Base-by-base conservation (phyloP, 2,888 invertebrate genomes). In the Synergus umbraculus region DNA sequence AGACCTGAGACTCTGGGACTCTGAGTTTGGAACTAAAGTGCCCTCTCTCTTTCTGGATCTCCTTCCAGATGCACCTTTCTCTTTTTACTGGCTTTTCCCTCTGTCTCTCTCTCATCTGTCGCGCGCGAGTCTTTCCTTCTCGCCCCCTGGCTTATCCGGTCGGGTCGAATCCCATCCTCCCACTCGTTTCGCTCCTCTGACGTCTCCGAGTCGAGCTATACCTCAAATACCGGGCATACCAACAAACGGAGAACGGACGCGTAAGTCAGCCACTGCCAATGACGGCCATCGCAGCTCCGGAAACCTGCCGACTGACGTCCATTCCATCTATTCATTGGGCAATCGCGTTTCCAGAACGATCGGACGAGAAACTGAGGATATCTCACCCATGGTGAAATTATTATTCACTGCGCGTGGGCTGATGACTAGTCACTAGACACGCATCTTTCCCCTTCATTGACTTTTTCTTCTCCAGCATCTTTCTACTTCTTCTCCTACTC, bases 341-440 rank as follows among this genome's bases (percentile, higher is more conserved):
- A 54, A 15, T 15, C 37, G 10, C 22, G 22, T 69, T 44, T 18
- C 41, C 22, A 29, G 46, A 69, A 69, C 49, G 13, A 69, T 69
- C 69, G 46, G 18, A 22, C 46, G 73, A 73, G 73, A 73, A 73
- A 46, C 37, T 29, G 9, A 54, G 73, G 73, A 58, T 41, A 73
- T 58, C 54, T 22, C 67, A 44, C 43, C 44, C 67, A 73, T n/a
- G 54, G 73, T 58, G 37, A 73, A 73, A 73, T 73, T 73, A 73
- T 73, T 73, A 73, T 73, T 73, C 73, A 73, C 49, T 41, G 73
- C 73, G 73, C 73, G 73, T 73, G 73, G 73, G 73, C 73, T 54
- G 73, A 49, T 69, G 49, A 69, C 69, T 69, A 69, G 69, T 37
- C 49, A 46, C 49, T 69, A 46, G 69, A 46, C 69, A 54, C n/a